Evolutionary conservation across 1,140 invertebrate species (phyloP).

Genomic region (Copidosoma floridanum): DNA sequence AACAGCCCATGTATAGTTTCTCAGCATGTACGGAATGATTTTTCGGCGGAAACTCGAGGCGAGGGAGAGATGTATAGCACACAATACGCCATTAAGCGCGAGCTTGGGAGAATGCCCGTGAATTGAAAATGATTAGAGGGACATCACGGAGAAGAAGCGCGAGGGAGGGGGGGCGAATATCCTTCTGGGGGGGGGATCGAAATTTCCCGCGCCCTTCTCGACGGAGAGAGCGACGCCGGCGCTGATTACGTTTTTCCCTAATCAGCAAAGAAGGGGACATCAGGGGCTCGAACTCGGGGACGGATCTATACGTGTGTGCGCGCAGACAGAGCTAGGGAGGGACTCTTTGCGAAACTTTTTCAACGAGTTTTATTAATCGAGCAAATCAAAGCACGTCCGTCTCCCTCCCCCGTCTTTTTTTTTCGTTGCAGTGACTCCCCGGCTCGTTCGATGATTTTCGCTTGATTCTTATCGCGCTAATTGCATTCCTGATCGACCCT

Average conservation of each 20-base stretch:
- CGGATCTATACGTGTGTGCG: neutral
- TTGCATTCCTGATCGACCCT: neutral
- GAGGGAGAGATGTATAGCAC: too few relatives aligned
- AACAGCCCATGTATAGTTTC: too few relatives aligned
- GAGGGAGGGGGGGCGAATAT: too few relatives aligned
- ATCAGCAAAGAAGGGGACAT: too few relatives aligned
- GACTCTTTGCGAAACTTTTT: conserved; percentile 7
- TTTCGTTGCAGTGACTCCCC: neutral
- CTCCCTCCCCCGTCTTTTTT: too few relatives aligned
- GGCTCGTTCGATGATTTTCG: neutral
- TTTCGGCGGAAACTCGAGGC: too few relatives aligned
- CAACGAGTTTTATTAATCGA: conserved; percentile 13
- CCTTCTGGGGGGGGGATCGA: neutral
- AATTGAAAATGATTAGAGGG: conserved; percentile 1
- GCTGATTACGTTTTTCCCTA: neutral
- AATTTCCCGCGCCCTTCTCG: neutral
- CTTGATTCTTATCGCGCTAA: neutral
- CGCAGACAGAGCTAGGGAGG: too few relatives aligned
- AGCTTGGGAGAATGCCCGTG: neutral
- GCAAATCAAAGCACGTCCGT: neutral
- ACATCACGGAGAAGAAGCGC: neutral
- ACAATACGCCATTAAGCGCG: too few relatives aligned
- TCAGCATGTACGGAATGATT: too few relatives aligned
- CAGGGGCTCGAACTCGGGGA: neutral
- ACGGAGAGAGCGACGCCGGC: neutral